phyloP scores from a whole-genome alignment of 2,797 vertebrate species.

The Trematocara caparti region DNA sequence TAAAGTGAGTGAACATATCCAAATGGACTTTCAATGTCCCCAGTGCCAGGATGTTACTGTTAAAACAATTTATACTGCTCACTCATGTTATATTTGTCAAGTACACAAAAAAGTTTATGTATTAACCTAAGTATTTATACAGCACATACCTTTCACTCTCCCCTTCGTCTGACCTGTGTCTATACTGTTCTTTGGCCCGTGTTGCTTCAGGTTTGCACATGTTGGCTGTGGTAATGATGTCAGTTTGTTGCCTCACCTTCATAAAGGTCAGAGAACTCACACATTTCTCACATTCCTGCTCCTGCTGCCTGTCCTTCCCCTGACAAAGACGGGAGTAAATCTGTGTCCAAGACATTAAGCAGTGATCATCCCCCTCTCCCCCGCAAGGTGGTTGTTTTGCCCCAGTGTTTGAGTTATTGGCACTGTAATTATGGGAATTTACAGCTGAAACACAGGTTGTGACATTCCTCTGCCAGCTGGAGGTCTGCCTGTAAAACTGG shows the following conservation, averaged over 20 bases:
- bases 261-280: constrained; percentile 59
- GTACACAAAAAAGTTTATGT: constrained; percentile 8
- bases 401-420: constrained; percentile 61
- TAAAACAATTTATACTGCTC: background rate
- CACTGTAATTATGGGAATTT: constrained; percentile 79
- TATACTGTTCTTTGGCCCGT: constrained; percentile 32
- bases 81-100: background rate
- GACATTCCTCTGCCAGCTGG: constrained; percentile 79
- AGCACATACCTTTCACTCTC: constrained; percentile 18
- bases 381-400: constrained; percentile 71
- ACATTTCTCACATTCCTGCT: constrained; percentile 69
- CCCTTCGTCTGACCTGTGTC: constrained; percentile 45
- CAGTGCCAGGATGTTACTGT: background rate
- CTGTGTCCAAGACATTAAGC: constrained; percentile 64
- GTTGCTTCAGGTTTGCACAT: constrained; percentile 52
- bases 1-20: background rate
- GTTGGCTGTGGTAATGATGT: constrained; percentile 60
- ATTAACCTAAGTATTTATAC: constrained; percentile 18
- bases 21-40: background rate
- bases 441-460: constrained; percentile 73
- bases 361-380: constrained; percentile 60
- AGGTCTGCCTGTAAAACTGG: constrained; percentile 72
- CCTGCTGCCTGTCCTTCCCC: constrained; percentile 23
- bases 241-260: constrained; percentile 60
- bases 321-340: constrained; percentile 58